A percentile compares a stretch with the other conserved stretches of the same genome.
These are phyloP conservation scores for Bothrops jararaca DNA, from an alignment of 2,113 vertebrate species.

Conservation along the genomic window DNA sequence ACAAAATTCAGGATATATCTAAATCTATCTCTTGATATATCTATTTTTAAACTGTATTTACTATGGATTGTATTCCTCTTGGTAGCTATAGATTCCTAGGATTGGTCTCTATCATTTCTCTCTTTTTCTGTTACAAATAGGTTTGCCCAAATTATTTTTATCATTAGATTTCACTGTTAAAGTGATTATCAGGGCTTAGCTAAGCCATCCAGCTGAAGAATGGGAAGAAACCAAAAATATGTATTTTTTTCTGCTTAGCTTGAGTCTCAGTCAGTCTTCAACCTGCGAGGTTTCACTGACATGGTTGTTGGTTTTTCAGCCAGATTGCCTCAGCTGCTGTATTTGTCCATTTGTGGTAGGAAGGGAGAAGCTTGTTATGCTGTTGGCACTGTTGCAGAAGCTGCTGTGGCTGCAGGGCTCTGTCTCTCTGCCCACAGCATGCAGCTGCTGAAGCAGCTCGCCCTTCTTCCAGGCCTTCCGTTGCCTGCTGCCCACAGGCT, in stretches of 20 bases:
- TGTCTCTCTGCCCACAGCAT: neutral
- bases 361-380: neutral
- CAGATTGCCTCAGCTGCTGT: neutral
- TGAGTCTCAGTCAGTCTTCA: neutral
- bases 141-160: neutral
- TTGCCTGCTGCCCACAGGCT: neutral
- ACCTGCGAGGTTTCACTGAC: neutral
- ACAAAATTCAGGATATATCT: neutral
- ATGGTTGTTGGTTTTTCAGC: neutral
- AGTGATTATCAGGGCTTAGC: neutral
- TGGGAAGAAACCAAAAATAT: neutral
- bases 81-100: neutral
- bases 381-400: neutral
- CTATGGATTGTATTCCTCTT: neutral
- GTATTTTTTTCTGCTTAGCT: neutral
- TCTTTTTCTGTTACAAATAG: neutral
- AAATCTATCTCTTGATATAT: neutral
- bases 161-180: neutral
- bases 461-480: neutral
- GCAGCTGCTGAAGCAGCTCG: neutral
- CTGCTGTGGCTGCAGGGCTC: neutral
- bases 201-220: neutral
- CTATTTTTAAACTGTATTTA: neutral
- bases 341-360: neutral
- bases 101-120: neutral